Base-by-base conservation (phyloP, 2,888 invertebrate species). In the Acleris sparsana region DNA sequence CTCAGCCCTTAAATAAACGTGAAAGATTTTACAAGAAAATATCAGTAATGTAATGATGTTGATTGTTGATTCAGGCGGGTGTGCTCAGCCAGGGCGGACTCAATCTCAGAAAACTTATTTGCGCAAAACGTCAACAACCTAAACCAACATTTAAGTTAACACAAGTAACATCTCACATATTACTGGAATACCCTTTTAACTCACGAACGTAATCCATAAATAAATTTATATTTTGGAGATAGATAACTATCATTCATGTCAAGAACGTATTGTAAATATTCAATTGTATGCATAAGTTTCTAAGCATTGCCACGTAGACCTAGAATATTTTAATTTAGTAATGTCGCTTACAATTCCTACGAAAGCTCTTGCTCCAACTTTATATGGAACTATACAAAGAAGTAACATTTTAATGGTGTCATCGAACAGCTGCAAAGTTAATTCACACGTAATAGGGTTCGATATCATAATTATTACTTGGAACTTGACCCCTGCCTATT, bases 401-500 rank as follows among this genome's bases (percentile, higher is more conserved):
- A 3, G 11, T 13, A 39, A 39, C 4, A 6, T 39, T n/a, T 33
- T 33, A 33, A 33, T 9, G 9, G 33, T 9, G 33, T 4, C 33
- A 9, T 33, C 3, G 33, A 33, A 33, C 33, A 33, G 33, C 33
- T 7, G 33, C 9, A 33, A 25, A 25, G 29, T 44, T 48, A 25
- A 52, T 44, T 25, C 44, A 61, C 9, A n/a, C 44, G 13, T n/a
- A 44, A 2, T 33, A 62, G 4, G 20, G n/a, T 33, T 3, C 29
- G 33, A 62, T 55, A 44, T n/a, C 7, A 46, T 17, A 2, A 46
- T 0, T 46, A n/a, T n/a, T 46, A 55, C 48, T 59, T 22, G 51
- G 53, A 63, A 44, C 58, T 63, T 52, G 52, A 63, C 58, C 58
- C 11, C 7, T 17, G 7, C 49, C 20, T 33, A 17, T 46, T 46